A percentile compares a stretch with the other conserved stretches of the same genome.
phyloP scores from a whole-genome alignment of 2,113 vertebrate species.

The Nettapus auritus region DNA sequence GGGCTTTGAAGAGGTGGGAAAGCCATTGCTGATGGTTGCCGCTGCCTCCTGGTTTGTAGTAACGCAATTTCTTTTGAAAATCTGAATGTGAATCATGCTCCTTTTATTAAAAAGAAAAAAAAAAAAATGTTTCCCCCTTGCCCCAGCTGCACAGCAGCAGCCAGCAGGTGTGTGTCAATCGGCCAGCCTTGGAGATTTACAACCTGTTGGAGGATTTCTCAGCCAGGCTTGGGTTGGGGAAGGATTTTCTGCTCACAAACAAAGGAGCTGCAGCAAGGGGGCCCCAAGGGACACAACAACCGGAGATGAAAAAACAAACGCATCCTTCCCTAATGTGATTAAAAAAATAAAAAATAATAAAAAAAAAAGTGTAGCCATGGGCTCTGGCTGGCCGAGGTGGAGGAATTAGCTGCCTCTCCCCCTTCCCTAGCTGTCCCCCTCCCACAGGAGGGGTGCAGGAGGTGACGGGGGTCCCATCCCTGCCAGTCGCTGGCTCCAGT shows the following conservation, averaged over 20 bases:
- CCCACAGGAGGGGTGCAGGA: background rate
- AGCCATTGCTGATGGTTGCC: background rate
- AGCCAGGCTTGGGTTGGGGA: constrained; percentile 7
- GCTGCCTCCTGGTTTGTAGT: background rate
- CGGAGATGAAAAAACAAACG: constrained; percentile 41
- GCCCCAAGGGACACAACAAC: constrained; percentile 36
- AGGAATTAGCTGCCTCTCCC: background rate
- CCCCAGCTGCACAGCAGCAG: constrained; percentile 58
- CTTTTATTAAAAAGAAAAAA: constrained; percentile 28
- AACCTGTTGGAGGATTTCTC: constrained; percentile 58
- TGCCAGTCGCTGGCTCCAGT: background rate
- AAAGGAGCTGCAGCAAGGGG: constrained; percentile 32
- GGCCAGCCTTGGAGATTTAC: constrained; percentile 56
- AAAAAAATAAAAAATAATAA: background rate
- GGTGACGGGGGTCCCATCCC: background rate
- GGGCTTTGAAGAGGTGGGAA: constrained; percentile 28
- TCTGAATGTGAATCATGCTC: background rate
- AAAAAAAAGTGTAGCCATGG: background rate
- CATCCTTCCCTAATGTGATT: background rate
- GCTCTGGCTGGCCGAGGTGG: background rate
- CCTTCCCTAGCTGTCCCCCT: background rate
- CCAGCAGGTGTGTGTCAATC: constrained; percentile 67
- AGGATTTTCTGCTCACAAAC: constrained; percentile 61
- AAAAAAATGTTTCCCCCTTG: background rate
- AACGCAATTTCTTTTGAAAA: constrained; percentile 14